Evolutionary conservation across 2,113 vertebrate genomes (phyloP).

Genomic region (Oostethus manadensis): DNA sequence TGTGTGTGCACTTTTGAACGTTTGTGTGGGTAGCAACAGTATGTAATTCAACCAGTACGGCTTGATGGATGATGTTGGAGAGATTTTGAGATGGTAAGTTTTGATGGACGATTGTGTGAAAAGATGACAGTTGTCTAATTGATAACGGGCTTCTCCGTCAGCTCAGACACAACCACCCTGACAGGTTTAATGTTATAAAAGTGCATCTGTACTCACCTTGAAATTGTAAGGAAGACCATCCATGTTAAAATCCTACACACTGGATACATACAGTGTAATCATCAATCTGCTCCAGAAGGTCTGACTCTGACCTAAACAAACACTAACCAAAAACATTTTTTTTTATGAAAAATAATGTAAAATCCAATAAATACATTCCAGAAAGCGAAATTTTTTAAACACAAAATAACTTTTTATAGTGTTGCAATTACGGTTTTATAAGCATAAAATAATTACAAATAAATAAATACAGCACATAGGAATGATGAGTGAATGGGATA

Average conservation of each 20-base stretch:
- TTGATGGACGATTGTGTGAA: slow-evolving; percentile 47
- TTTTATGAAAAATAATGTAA: too few species aligned
- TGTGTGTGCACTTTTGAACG: slow-evolving; percentile 17
- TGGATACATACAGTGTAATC: neutral
- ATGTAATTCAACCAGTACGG: slow-evolving; percentile 42
- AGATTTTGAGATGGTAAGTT: slow-evolving; percentile 28
- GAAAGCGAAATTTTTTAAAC: too few species aligned
- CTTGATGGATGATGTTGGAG: slow-evolving; percentile 46
- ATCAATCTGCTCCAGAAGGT: too few species aligned
- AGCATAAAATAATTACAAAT: too few species aligned
- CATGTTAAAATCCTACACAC: neutral
- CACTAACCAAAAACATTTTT: too few species aligned
- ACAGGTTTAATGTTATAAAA: slow-evolving; percentile 41
- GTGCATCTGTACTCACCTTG: slow-evolving; percentile 7
- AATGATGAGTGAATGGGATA: too few species aligned
- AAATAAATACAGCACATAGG: too few species aligned
- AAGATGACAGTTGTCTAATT: slow-evolving; percentile 47
- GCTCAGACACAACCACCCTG: slow-evolving; percentile 35
- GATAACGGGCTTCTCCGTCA: slow-evolving; percentile 38
- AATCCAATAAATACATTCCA: too few species aligned
- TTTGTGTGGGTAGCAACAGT: slow-evolving; percentile 47
- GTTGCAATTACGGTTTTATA: too few species aligned
- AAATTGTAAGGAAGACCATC: slow-evolving; percentile 13
- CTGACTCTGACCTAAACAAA: too few species aligned
- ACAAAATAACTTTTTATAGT: too few species aligned